Base-by-base conservation (phyloP, 2,888 invertebrate species). In the Tridacna gigas region DNA sequence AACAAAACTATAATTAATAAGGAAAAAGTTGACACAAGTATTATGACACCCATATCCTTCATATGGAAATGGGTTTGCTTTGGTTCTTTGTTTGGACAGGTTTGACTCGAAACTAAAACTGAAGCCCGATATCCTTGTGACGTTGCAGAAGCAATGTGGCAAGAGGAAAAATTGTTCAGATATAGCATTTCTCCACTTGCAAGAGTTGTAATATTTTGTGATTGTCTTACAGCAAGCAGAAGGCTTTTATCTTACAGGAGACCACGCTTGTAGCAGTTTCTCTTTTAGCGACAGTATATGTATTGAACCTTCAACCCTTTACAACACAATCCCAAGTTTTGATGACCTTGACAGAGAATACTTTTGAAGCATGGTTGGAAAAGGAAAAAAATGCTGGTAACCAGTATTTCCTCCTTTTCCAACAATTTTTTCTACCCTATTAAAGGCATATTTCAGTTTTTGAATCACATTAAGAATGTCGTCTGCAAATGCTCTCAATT, bases 1-100 rank as follows among this genome's bases (percentile, higher is more conserved):
- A 71, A 71, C 71, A 71, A 71, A 56, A 71, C 48, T 26, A 22
- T 71, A 71, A 71, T 71, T 71, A 71, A 71, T 71, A 71, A 71
- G 71, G 71, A 71, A 71, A 71, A 15, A 71, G 71, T 71, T 71
- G 71, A 71, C 71, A 71, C 47, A 71, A n/a, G 71, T 51, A 47
- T 71, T 71, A 51, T 71, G 25, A 22, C 48, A 71, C 71, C 71
- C 25, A 15, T 51, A 22, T 20, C 15, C 56, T 20, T 37, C 37
- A 37, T 37, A 37, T 37, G 37, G 37, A 37, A 37, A 37, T 37
- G 37, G 7, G 2, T 37, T 37, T 4, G 37, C 37, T 2, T 37
- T 37, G 37, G 37, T 37, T 37, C 56, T 56, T 56, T 56, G 56
- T 56, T 56, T 56, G 15, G 9, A 56, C 56, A 15, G 18, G 15